Evolutionary conservation across 2,888 invertebrate species (phyloP), one percentile per base, ranked within the genome.

Genomic region (Clostera curtula): DNA sequence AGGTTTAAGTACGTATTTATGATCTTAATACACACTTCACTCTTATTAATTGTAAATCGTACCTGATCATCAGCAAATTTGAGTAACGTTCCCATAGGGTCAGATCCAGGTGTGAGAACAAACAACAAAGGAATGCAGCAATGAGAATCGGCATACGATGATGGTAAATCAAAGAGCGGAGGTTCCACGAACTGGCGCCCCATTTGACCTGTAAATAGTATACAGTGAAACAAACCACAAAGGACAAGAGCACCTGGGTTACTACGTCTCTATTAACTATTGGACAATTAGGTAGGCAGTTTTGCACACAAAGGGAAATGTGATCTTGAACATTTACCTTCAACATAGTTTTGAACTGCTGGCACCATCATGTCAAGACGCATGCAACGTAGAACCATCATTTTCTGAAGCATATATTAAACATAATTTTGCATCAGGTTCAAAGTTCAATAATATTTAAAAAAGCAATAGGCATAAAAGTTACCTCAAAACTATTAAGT

Each of bases 1-100:
- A 22, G n/a, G n/a, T n/a, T 22, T 12, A 20, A n/a, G 8, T 18
- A 18, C 4, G 4, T 3, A 8, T 18, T 3, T 18, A 18, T 18
- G 5, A 6, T 3, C 3, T 18, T 8, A 17, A 2, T n/a, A n/a
- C n/a, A n/a, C n/a, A n/a, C n/a, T n/a, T n/a, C n/a, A n/a, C n/a
- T n/a, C n/a, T n/a, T n/a, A n/a, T n/a, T n/a, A n/a, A 19, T 20
- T 11, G 4, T 11, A 7, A 1, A 8, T 15, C 15, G 34, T 50
- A 84, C 87, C 80, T 93, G 94, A 63, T 96, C 96, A 40, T 96
- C 95, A 11, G 97, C 96, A 72, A 96, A 97, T 69, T 96, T 95
- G 2, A 96, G 85, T 18, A 97, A 70, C 1, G 93, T 89, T 12
- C 93, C 93, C 56, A 95, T 95, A 0, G 97, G 97, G 84, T 97